Conservation (phyloP, 2,797 vertebrate species). For the Enteromius thamalakanensis region DNA sequence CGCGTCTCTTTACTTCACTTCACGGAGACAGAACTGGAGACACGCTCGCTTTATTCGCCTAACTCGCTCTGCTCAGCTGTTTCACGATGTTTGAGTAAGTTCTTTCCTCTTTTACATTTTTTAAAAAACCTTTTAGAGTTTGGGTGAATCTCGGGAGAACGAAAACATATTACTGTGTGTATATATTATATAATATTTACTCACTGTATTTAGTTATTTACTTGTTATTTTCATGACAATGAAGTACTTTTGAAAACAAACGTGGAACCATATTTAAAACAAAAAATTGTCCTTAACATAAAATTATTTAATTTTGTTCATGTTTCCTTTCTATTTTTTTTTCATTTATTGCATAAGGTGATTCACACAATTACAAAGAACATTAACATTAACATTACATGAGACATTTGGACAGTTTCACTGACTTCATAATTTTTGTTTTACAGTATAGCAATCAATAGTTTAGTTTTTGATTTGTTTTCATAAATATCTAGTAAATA, state of each 20-base stretch:
- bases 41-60: not conserved
- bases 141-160: too few relatives aligned
- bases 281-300: not conserved
- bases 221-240: not conserved
- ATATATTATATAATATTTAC: too few relatives aligned
- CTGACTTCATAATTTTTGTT: not conserved
- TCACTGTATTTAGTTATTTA: not conserved
- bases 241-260: not conserved
- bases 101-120: not conserved
- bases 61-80: too few relatives aligned
- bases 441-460: too few relatives aligned
- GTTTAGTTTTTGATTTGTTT: not conserved
- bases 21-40: not conserved
- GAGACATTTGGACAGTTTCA: not conserved
- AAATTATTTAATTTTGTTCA: not conserved
- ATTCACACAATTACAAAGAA: not conserved
- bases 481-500: not conserved
- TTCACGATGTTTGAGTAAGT: slow-evolving; percentile 21
- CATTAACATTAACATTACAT: too few relatives aligned
- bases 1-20: not conserved
- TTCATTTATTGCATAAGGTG: not conserved
- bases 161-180: too few relatives aligned
- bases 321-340: not conserved
- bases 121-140: too few relatives aligned
- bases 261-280: not conserved